Conservation (phyloP, 2,797 vertebrate genomes). For the Alosa sapidissima region DNA sequence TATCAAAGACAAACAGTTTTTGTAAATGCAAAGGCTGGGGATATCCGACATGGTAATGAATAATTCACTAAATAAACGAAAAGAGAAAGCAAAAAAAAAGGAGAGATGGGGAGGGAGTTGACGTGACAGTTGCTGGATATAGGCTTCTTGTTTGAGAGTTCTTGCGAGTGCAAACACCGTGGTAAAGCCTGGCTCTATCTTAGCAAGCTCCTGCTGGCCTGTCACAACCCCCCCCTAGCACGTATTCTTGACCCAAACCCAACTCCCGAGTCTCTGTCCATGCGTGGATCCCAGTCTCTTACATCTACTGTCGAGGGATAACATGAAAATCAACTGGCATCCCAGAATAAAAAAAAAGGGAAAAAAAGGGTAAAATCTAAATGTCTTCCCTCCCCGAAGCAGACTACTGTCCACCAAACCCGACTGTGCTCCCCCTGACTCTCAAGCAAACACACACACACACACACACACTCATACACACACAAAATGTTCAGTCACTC, state of each 20-base stretch:
- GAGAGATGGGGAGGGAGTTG: slow-evolving; percentile 46
- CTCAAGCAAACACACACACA: slow-evolving; percentile 58
- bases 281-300: slow-evolving; percentile 50
- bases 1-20: slow-evolving; percentile 70
- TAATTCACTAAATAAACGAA: slow-evolving; percentile 48
- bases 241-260: slow-evolving; percentile 28
- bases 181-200: slow-evolving; percentile 57
- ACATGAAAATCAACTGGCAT: slow-evolving; percentile 67
- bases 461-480: slow-evolving; percentile 43
- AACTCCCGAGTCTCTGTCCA: slow-evolving; percentile 41
- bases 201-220: slow-evolving; percentile 35
- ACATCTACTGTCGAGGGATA: slow-evolving; percentile 58
- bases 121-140: slow-evolving; percentile 55
- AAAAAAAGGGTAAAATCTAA: slow-evolving; percentile 59
- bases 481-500: slow-evolving; percentile 48
- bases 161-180: slow-evolving; percentile 56
- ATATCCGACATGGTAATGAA: slow-evolving; percentile 56
- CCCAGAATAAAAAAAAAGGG: slow-evolving; percentile 55
- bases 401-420: slow-evolving; percentile 61
- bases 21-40: slow-evolving; percentile 65
- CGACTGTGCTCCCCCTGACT: slow-evolving; percentile 61
- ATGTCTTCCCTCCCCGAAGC: slow-evolving; percentile 61
- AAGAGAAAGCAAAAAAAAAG: slow-evolving; percentile 35
- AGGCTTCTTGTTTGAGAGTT: slow-evolving; percentile 12
- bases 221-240: slow-evolving; percentile 10